Evolutionary conservation across 2,888 invertebrate genomes (phyloP), one percentile per base, ranked within the genome.

Genomic region (Pyrrhia umbra): DNA sequence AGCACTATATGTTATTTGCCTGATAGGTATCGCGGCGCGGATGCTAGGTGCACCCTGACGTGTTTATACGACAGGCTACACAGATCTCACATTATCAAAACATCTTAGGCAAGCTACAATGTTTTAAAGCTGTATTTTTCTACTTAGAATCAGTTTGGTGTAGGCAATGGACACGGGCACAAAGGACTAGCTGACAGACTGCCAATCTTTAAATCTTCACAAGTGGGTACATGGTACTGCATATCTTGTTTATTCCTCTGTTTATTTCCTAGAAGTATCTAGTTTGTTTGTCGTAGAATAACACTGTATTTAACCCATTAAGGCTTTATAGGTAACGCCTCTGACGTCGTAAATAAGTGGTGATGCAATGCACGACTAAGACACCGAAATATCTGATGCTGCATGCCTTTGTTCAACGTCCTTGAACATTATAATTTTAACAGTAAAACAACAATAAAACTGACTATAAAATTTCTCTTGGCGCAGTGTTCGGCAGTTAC

Each of bases 1-100:
- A 77, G 9, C 62, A 18, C 34, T 21, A 21, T 45, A 39, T 49
- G 60, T 39, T 61, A 57, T 70, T 64, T 73, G 54, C 68, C 51
- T 54, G 54, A 68, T 52, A 49, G 54, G 2, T 56, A 68, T 59
- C 65, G 61, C 40, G 47, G 30, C 37, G 18, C 39, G 27, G 43
- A 56, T 49, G 50, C 50, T 34, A 34, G 27, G 18, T 21, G 15
- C 13, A 27, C 27, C 6, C 39, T 47, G 13, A 27, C 1, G 37
- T 51, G 52, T 16, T 6, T 16, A 67, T 42, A 5, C 27, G 10
- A 55, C 60, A 47, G 37, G 15, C 21, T 39, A 21, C 23, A 30
- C 15, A 30, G 13, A 30, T 34, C 13, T 34, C n/a, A 9, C 2
- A n/a, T 34, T 34, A 34, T 43, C 21, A 13, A 10, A 2, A 10